Evolutionary conservation across 2,888 invertebrate genomes (phyloP).

Genomic region (Drosophila colorata): DNA sequence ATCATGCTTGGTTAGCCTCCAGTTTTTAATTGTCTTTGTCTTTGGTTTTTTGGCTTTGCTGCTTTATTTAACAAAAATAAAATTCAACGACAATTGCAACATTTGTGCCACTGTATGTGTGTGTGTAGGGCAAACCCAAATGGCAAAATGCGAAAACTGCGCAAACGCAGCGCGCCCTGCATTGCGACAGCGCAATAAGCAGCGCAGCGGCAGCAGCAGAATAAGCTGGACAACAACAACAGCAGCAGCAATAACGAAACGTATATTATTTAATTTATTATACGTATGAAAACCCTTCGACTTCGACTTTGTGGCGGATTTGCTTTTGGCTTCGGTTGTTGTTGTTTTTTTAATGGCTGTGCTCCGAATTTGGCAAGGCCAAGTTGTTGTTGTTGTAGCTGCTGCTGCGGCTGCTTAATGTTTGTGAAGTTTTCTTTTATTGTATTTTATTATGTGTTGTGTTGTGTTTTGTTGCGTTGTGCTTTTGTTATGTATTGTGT

Average conservation of each 20-base stretch:
- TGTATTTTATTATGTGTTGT: conserved; percentile 76
- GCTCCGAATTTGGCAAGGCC: conserved; percentile 80
- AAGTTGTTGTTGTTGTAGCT: conserved; percentile 59
- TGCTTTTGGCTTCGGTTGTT: conserved; percentile 43
- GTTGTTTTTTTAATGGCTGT: conserved; percentile 61
- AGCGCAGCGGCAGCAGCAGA: conserved; percentile 13
- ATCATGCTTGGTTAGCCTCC: conserved; percentile 33
- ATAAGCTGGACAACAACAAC: conserved; percentile 15
- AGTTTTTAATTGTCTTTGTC: conserved; percentile 40
- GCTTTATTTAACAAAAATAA: too few relatives aligned
- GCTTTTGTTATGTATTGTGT: conserved; percentile 66
- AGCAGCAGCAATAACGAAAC: conserved; percentile 14
- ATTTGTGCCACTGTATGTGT: conserved; percentile 18
- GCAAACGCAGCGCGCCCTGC: conserved; percentile 55
- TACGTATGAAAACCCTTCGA: conserved; percentile 61
- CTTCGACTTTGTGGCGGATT: conserved; percentile 50
- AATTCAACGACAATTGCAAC: conserved; percentile 59
- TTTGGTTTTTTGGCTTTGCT: conserved; percentile 38
- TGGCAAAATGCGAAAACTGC: conserved; percentile 58
- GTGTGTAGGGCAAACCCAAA: conserved; percentile 42
- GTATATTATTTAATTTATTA: conserved; percentile 49
- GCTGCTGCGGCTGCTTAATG: conserved; percentile 48
- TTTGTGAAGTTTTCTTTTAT: conserved; percentile 79
- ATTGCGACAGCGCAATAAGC: conserved; percentile 47
- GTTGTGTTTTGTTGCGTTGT: conserved; percentile 41